These are phyloP conservation scores for Toxostoma redivivum DNA, from an alignment of 2,113 vertebrate genomes.

Conservation along the genomic window DNA sequence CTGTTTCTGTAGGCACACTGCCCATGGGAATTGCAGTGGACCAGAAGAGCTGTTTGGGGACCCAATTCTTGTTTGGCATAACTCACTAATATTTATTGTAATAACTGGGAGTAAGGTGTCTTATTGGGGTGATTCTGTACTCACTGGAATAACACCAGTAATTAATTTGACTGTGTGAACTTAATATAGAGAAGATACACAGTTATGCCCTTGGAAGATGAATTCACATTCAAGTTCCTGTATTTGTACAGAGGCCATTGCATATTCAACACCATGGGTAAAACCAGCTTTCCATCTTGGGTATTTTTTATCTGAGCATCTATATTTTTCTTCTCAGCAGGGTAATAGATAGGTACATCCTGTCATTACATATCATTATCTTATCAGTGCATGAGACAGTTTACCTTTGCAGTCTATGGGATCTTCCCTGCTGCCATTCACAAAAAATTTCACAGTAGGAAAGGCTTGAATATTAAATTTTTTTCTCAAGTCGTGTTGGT, in stretches of 20 bases:
- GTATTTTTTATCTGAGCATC: not conserved
- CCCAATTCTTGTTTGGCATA: not conserved
- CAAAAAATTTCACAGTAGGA: constrained; percentile 80
- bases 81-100: not conserved
- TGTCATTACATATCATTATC: not conserved
- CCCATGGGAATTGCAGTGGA: not conserved
- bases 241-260: not conserved
- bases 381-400: not conserved
- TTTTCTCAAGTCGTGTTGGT: constrained; percentile 79
- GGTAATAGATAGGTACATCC: not conserved
- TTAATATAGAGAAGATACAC: not conserved
- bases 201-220: not conserved
- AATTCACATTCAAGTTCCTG: not conserved
- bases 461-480: constrained; percentile 74
- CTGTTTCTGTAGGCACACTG: not conserved
- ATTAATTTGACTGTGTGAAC: not conserved
- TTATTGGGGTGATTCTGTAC: not conserved
- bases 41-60: not conserved
- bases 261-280: not conserved
- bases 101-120: not conserved
- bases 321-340: not conserved
- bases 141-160: fast-evolving
- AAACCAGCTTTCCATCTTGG: not conserved
- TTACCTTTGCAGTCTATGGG: constrained; percentile 85
- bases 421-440: constrained; percentile 79